Evolutionary conservation across 2,888 invertebrate species (phyloP).

Genomic region (Muschampia plurimacula): DNA sequence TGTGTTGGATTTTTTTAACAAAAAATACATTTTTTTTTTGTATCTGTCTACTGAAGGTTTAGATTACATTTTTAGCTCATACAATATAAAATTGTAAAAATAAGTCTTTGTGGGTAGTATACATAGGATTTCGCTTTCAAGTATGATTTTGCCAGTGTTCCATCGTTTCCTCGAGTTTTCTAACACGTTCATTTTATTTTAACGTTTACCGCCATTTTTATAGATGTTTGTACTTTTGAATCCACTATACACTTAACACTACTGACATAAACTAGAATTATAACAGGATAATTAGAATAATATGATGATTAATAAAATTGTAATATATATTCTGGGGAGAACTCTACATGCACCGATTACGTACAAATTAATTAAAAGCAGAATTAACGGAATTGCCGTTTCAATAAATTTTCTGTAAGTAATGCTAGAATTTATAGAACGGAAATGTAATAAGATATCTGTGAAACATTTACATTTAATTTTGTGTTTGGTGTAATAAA

Average conservation of each 20-base stretch:
- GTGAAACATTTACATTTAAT: not conserved
- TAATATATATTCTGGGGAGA: not conserved
- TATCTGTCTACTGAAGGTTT: no score
- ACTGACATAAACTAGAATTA: not conserved
- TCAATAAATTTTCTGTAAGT: constrained; percentile 22
- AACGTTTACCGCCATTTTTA: no score
- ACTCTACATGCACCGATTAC: constrained; percentile 14
- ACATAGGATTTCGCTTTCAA: not conserved
- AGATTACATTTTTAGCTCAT: no score
- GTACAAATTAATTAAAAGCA: constrained; percentile 25
- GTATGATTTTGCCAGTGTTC: not conserved
- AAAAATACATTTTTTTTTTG: no score
- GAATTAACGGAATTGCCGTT: not conserved
- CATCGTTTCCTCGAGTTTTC: not conserved
- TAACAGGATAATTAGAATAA: not conserved
- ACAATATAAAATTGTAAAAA: no score
- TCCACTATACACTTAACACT: not conserved
- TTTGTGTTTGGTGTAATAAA: not conserved
- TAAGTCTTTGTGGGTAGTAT: not conserved
- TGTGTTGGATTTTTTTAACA: no score
- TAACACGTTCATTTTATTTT: no score
- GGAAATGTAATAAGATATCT: not conserved
- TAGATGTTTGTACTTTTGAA: not conserved
- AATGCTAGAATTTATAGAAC: not conserved
- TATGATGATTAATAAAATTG: not conserved